Base-by-base conservation (phyloP, 2,797 vertebrate genomes). In the Parauchenoglanis punctatus region DNA sequence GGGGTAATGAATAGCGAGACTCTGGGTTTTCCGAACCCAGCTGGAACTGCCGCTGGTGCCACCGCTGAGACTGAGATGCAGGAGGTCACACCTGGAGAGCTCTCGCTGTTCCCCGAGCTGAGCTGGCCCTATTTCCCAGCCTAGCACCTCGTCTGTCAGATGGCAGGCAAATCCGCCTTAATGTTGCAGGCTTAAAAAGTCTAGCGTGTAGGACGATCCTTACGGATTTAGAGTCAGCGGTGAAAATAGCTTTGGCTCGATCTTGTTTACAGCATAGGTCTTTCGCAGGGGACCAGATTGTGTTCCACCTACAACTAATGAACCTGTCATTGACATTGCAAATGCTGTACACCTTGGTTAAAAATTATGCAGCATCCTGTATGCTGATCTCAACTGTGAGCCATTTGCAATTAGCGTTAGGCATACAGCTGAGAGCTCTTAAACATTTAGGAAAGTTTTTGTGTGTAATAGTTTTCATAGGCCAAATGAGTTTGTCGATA, bases 141-240 rank as follows among this genome's bases (percentile, higher is more conserved):
- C 91, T 91, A 81, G 40, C 89, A 73, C 89, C 86, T 59, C 73
- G 84, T 86, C 89, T 89, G 28, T 92, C 91, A 92, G 90, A 91
- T 89, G 90, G 89, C 20, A 83, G 86, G 82, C 88, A 94, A 95
- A 93, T 93, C 93, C 91, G 83, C 83, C 72, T 89, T 93, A 93
- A 93, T 91, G 87, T 93, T 85, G 11, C 2, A 49, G 89, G 88
- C 82, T 93, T 92, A 90, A 89, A 87, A 85, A 76, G 80, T 85
- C 87, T 90, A 90, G 89, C 49, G 1, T 89, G 88, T 92, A 90
- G 83, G 46, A 89, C 84, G 91, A 92, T 92, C 73, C 84, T 56
- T 61, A 85, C 67, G 86, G 92, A 92, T 92, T 89, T 91, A 81
- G 87, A 86, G 84, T 85, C 83, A 75, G 90, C 13, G 76, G 83